Evolutionary conservation across 2,113 vertebrate genomes (phyloP), one percentile per base, ranked within the genome.

Genomic region (Mohoua ochrocephala): DNA sequence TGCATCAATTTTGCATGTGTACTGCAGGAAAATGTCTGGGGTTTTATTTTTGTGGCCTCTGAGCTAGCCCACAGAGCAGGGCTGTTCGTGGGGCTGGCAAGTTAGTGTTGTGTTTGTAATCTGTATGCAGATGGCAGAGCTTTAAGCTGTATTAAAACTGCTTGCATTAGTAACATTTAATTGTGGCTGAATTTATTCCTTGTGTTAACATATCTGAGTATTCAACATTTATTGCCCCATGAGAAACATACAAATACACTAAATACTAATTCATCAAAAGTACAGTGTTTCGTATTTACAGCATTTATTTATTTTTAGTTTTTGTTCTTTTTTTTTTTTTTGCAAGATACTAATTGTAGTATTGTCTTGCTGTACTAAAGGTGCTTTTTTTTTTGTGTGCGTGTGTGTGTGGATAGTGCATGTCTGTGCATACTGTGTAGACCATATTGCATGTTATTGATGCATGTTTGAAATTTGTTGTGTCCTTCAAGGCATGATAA

Each of bases 401-500:
- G 37, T 35, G 35, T 44, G 63, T 30, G 52, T 97, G 94, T 98
- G 98, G 96, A n/a, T 99, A 98, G 98, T 99, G 99, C 99, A 99
- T 99, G 99, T 98, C 64, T 87, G 54, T 87, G 84, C 89, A 88
- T 97, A 97, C 98, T 98, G 98, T 98, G 98, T 98, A 97, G 98
- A 97, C 97, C 98, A 97, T 99, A 94, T 98, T 98, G 99, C 99
- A 99, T 99, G 99, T 98, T 98, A 98, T 98, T 98, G 98, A 98
- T 98, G 98, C 98, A 98, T 98, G 98, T 98, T 98, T 98, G 98
- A 98, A 98, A 98, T 98, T 98, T 99, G 97, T 99, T 98, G 98
- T 99, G 98, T 98, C 98, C 98, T 97, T 98, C 98, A 99, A 99
- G 99, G 98, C 99, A 98, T 99, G 98, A 98, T 99, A 98, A 98